Evolutionary conservation across 2,888 invertebrate species (phyloP), one percentile per base, ranked within the genome.

Genomic region (Plemyria rubiginata): DNA sequence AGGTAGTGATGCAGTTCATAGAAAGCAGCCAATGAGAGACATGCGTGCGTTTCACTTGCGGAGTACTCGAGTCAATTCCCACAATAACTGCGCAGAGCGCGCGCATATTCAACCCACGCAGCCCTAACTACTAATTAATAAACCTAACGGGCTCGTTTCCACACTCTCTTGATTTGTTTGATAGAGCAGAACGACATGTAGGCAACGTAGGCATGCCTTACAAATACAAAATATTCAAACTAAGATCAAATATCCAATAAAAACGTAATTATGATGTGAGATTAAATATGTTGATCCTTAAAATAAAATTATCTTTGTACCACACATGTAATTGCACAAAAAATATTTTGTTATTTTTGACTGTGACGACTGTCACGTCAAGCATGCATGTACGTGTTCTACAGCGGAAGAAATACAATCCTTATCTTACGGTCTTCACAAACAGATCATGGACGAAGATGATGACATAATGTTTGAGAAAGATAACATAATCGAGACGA

Each of bases 71-170:
- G 66, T 77, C 78, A 71, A 82, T 83, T 84, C 83, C 78, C 80
- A 84, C 84, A 84, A 79, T 80, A 81, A 82, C 77, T 68, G 73
- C 70, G 74, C 56, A 73, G 72, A 69, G 69, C 81, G 83, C 81
- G 76, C 80, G 81, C 84, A 81, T 85, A 81, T 72, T 82, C 81
- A 79, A 82, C 86, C 87, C 81, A 86, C 85, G 75, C 84, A 71
- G 78, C 75, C 84, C 80, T 80, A 83, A 78, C 82, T 83, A 81
- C 84, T 85, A 86, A 89, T 89, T 87, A 87, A 83, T 87, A 81
- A 81, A 79, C 71, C 81, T 84, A 87, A 87, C 88, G 81, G 64
- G 84, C 73, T 74, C 67, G 77, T 81, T 84, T 81, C 81, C 77
- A 85, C 81, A 81, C 82, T 81, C 77, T 81, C 79, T 74, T 82